Percentiles rank a stretch among this genome's conserved stretches.
Evolutionary conservation across 2,113 vertebrate genomes (phyloP).

Genomic region (Cariama cristata): DNA sequence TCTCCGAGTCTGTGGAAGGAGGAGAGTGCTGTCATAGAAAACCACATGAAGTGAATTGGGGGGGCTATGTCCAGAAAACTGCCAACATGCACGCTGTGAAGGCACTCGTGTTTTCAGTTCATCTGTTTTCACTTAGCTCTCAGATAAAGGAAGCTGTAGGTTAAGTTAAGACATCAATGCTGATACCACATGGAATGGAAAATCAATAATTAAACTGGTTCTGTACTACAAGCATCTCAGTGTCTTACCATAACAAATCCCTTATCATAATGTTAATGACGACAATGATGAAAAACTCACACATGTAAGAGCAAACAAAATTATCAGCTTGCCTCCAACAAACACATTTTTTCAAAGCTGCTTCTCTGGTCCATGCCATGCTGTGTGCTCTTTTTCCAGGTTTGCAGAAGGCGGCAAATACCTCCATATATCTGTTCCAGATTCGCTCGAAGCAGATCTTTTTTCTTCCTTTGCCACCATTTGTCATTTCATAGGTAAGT

Average conservation of each 20-base stretch:
- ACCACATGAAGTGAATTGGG: background rate
- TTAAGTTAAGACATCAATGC: background rate
- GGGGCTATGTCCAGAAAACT: background rate
- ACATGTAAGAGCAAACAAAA: background rate
- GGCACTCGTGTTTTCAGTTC: background rate
- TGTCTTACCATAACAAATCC: background rate
- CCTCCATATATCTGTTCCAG: slow-evolving; percentile 77
- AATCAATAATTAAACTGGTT: background rate
- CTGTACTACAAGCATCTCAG: background rate
- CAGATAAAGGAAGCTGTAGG: background rate
- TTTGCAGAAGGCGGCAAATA: slow-evolving; percentile 23
- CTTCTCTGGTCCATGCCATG: background rate
- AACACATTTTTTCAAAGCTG: background rate
- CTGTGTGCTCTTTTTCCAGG: slow-evolving; percentile 45
- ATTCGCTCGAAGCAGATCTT: slow-evolving; percentile 70
- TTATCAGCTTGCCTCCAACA: background rate
- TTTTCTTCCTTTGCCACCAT: slow-evolving; percentile 71
- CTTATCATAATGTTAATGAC: background rate
- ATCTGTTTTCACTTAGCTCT: background rate
- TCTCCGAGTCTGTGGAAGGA: background rate
- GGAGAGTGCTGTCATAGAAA: background rate
- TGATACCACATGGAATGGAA: background rate
- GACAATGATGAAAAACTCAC: background rate
- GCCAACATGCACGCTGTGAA: background rate
- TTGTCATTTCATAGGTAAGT: slow-evolving; percentile 86